phyloP scores from a whole-genome alignment of 2,113 vertebrate species.

The Melanocharis versteri region DNA sequence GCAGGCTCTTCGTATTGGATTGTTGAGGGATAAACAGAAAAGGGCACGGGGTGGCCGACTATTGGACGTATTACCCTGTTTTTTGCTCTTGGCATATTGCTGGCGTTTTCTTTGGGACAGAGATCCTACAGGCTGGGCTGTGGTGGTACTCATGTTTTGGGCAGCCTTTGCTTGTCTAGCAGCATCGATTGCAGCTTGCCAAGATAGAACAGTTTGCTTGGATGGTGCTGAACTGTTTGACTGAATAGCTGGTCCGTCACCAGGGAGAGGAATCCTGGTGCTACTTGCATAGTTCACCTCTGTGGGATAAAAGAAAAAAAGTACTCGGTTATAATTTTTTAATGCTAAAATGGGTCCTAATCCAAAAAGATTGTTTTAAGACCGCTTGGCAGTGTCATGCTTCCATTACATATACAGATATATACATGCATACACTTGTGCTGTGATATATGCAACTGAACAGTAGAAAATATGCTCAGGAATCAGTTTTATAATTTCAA shows the following conservation, averaged over 20 bases:
- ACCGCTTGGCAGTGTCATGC: neutral
- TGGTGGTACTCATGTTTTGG: constrained; percentile 92
- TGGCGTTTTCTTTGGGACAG: constrained; percentile 98
- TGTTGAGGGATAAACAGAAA: constrained; percentile 98
- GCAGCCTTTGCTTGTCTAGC: constrained; percentile 93
- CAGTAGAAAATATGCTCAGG: neutral
- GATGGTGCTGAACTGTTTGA: constrained; percentile 82
- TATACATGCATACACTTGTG: neutral
- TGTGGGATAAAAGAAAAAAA: constrained; percentile 63
- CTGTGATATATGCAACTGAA: neutral
- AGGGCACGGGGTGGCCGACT: constrained; percentile 93
- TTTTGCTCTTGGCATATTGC: constrained; percentile 99
- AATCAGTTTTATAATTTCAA: neutral
- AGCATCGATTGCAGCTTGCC: constrained; percentile 96
- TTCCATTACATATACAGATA: neutral
- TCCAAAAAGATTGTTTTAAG: neutral
- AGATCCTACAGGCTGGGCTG: constrained; percentile 88
- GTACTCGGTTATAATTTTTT: neutral
- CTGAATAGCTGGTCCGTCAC: constrained; percentile 89
- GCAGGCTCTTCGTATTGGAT: constrained; percentile 98
- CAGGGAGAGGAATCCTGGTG: constrained; percentile 86
- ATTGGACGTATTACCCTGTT: constrained; percentile 93
- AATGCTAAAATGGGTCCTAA: neutral
- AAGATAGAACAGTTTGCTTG: constrained; percentile 86
- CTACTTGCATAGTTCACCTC: constrained; percentile 98